Base-by-base conservation (phyloP, 2,888 invertebrate genomes). In the Perithous albicinctus region DNA sequence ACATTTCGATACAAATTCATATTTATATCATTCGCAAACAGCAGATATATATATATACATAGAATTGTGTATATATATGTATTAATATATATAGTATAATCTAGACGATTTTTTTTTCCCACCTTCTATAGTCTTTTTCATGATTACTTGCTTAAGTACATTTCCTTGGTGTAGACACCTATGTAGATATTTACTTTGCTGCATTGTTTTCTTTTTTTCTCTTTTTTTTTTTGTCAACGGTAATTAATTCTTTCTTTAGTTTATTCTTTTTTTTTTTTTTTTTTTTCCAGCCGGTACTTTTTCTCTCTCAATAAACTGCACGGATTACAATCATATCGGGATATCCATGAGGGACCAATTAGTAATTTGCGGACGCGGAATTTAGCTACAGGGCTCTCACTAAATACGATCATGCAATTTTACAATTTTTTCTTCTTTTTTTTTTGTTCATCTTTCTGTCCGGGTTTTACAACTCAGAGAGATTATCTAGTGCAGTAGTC, bases 91-190 rank as follows among this genome's bases (percentile, higher is more conserved):
- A 81, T 82, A 74, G 87, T 87, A 88, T 89, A 86, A 64, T 89
- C 77, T 88, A 86, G 86, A 88, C 84, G 81, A 69, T 59, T 84
- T 73, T 75, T 54, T 69, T 38, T 56, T n/a, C n/a, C 12, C 26
- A 64, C 46, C 63, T 72, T 78, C 78, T 86, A 82, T 83, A 73
- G 73, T 84, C 82, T 80, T 67, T 70, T 64, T 77, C 78, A 72
- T 77, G 78, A 82, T 83, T 83, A 78, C 72, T 83, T 86, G 88
- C 85, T 90, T 91, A 91, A 91, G 91, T 91, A 91, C 90, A 90
- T 63, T 83, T 85, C 85, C 84, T 86, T 79, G 86, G 85, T 85
- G 88, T 81, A 76, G 73, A 84, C 86, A 87, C 87, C 84, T 82
- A 85, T 79, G 83, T 84, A 82, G 80, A 82, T 56, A 56, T 59